Percentiles rank a stretch among this genome's conserved stretches.
Evolutionary conservation across 2,113 vertebrate genomes (phyloP).

Genomic region (Onychostoma macrolepis): DNA sequence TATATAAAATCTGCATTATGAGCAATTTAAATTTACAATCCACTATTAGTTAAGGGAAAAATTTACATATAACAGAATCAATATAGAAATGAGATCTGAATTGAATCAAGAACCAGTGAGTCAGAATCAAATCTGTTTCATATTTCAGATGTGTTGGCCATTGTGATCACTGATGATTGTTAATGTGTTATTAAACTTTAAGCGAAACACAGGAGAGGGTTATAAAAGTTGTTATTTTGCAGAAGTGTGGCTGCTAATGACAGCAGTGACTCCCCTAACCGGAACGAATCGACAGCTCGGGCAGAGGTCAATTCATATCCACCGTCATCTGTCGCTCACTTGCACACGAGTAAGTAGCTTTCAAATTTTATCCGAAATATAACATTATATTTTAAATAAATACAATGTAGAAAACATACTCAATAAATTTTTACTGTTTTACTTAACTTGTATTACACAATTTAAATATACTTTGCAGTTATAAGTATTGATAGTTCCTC

Average conservation of each 20-base stretch:
- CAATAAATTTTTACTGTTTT: not conserved
- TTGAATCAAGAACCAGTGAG: too few species aligned
- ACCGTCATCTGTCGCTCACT: slow-evolving; percentile 60
- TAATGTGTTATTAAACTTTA: not conserved
- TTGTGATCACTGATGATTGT: not conserved
- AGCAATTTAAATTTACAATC: not conserved
- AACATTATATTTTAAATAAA: not conserved
- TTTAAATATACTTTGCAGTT: not conserved
- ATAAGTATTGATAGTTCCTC: not conserved
- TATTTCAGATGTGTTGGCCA: not conserved
- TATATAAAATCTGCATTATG: not conserved
- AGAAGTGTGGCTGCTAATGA: slow-evolving; percentile 61
- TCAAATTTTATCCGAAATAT: not conserved
- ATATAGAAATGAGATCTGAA: too few species aligned
- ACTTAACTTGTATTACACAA: not conserved
- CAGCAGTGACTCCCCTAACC: slow-evolving; percentile 33
- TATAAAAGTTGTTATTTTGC: slow-evolving; percentile 17
- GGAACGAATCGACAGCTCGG: slow-evolving; percentile 58
- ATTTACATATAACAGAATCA: too few species aligned
- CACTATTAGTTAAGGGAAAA: not conserved
- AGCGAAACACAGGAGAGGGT: not conserved
- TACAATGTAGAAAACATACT: not conserved
- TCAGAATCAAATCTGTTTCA: too few species aligned
- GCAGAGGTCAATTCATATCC: slow-evolving; percentile 67
- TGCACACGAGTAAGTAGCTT: slow-evolving; percentile 63